phyloP scores from a whole-genome alignment of 2,113 vertebrate species.

The Donacobius atricapilla region DNA sequence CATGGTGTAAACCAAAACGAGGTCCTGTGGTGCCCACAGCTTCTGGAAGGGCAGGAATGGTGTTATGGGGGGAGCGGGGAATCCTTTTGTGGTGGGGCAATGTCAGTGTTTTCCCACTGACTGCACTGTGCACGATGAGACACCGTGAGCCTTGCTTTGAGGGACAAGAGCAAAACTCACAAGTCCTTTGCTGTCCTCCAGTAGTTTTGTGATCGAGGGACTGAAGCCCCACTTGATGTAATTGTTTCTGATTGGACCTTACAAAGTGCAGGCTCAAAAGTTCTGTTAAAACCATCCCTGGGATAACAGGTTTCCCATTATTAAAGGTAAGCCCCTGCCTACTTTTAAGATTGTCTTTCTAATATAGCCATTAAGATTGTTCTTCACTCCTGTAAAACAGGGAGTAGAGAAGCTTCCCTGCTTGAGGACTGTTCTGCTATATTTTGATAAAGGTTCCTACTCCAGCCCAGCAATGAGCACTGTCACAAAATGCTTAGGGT shows the following conservation, averaged over 20 bases:
- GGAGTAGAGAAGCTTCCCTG: neutral
- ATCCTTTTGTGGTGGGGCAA: neutral
- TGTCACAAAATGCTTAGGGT: neutral
- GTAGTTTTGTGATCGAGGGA: neutral
- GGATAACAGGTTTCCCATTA: neutral
- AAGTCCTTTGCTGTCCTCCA: neutral
- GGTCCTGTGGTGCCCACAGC: neutral
- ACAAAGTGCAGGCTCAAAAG: neutral
- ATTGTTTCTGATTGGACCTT: neutral
- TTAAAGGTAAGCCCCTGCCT: neutral
- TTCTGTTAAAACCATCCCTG: neutral
- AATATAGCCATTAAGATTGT: neutral
- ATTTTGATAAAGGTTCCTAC: neutral
- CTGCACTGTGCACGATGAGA: accelerated
- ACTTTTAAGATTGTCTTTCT: neutral
- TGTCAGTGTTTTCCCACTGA: neutral
- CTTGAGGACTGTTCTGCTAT: neutral
- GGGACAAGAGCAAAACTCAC: neutral
- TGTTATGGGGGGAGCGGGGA: neutral
- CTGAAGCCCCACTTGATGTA: accelerated
- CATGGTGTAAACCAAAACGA: neutral
- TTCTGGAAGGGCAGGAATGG: neutral
- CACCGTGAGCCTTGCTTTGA: neutral
- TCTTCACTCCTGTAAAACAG: neutral
- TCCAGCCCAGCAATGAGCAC: neutral